Percentiles rank a stretch among this genome's conserved stretches.
Conservation (phyloP, 1,140 invertebrate species). For the Brachionus sp. region DNA sequence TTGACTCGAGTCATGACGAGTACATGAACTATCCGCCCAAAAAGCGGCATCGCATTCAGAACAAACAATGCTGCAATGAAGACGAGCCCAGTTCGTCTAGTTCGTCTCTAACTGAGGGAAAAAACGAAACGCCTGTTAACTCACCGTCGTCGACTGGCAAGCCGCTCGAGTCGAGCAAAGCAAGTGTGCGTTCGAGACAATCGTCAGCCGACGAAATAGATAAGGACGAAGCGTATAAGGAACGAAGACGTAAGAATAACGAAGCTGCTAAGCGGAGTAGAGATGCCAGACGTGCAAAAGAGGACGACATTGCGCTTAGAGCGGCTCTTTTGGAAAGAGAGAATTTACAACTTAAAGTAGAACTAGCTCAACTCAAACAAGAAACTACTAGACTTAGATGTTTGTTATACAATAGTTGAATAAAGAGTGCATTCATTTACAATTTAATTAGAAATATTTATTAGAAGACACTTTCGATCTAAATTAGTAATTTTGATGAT, state of each 20-base stretch:
- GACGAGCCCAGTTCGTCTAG: not conserved
- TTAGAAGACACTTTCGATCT: not conserved
- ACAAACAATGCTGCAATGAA: not conserved
- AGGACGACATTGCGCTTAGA: slow-evolving; percentile 83
- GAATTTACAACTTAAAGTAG: slow-evolving; percentile 67
- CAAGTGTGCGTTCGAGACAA: not conserved
- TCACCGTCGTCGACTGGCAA: not conserved
- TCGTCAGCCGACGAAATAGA: slow-evolving; percentile 23
- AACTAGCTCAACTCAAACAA: slow-evolving; percentile 65
- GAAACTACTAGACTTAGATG: slow-evolving; percentile 60
- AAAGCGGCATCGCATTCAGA: slow-evolving; percentile 24
- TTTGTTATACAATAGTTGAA: slow-evolving; percentile 39
- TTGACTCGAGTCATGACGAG: not conserved
- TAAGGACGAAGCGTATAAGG: slow-evolving; percentile 79
- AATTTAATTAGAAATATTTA: not conserved
- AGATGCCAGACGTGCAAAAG: slow-evolving; percentile 80
- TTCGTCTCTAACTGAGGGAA: not conserved
- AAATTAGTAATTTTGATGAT: slow-evolving; percentile 1
- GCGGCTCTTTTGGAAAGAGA: slow-evolving; percentile 80
- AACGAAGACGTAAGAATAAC: slow-evolving; percentile 84
- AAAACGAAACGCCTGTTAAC: not conserved
- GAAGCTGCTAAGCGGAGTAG: slow-evolving; percentile 88
- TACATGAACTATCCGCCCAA: slow-evolving; percentile 38
- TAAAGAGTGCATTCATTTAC: not conserved
- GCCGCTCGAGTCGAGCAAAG: not conserved